Evolutionary conservation across 2,888 invertebrate genomes (phyloP), one percentile per base, ranked within the genome.

Genomic region (Philopedon plagiatum): DNA sequence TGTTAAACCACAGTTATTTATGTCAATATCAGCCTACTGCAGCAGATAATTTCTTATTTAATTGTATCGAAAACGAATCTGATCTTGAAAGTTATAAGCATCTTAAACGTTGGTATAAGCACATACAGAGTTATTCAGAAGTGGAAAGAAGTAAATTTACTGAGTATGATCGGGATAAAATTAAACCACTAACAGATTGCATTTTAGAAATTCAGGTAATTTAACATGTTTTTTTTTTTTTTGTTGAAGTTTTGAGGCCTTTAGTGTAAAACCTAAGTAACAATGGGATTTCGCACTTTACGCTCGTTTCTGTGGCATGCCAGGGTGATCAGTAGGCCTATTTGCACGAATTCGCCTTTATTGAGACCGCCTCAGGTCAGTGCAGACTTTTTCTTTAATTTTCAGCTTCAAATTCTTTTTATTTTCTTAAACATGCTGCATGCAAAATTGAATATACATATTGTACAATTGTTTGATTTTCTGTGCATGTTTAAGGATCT

Each of bases 51-150:
- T 83, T 87, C 76, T 76, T 86, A 41, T 86, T 83, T 57, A 34
- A 66, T 5, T 51, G 54, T 18, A 62, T 74, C 7, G 46, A 19
- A 18, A 37, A 46, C 34, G 57, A 41, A 51, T 18, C 54, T 15
- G 1, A 15, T 2, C 23, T 74, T 34, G 37, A 57, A n/a, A 63
- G 34, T 3, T 71, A 49, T 44, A 15, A 82, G 64, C 83, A 89
- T 81, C 81, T 91, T 76, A 86, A 85, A 80, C 87, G 91, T 84
- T 91, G 91, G 91, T 88, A 87, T 84, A 83, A 86, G 83, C 90
- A 91, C 85, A 88, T 91, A 84, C 83, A 86, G 84, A 90, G 89
- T 85, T 91, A 88, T 84, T 86, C 85, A 81, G 83, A 83, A 75
- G 82, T 82, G 71, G 90, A 91, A 81, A 85, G 86, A 80, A 81